phyloP scores from a whole-genome alignment of 2,113 vertebrate genomes.

The Hippolais icterina region DNA sequence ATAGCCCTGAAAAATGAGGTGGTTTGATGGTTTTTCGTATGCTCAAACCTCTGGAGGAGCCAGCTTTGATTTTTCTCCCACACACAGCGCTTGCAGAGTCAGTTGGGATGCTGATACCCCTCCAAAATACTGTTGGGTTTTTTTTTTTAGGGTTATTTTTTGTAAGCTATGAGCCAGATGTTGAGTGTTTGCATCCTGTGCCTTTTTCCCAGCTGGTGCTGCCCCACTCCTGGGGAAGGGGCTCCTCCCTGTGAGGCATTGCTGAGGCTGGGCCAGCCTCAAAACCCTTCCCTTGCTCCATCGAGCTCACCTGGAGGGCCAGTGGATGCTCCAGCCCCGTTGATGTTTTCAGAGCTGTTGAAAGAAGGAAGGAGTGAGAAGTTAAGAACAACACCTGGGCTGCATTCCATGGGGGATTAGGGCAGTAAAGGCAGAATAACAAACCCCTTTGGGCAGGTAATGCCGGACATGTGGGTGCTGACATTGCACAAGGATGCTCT shows the following conservation, averaged over 20 bases:
- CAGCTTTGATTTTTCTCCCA: background rate
- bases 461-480: rapidly evolving
- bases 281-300: background rate
- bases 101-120: background rate
- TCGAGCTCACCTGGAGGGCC: rapidly evolving
- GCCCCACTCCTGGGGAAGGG: background rate
- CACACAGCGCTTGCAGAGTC: background rate
- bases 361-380: background rate
- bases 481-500: background rate
- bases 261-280: background rate
- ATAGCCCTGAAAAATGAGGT: background rate
- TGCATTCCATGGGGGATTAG: rapidly evolving
- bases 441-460: background rate
- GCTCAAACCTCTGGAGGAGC: background rate
- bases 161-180: background rate
- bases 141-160: background rate
- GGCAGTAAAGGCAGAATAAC: background rate
- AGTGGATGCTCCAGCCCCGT: rapidly evolving
- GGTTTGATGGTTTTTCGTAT: background rate
- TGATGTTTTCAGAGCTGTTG: background rate
- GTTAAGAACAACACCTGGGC: background rate
- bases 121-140: background rate
- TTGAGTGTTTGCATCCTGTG: background rate
- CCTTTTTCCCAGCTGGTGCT: background rate
- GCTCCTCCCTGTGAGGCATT: background rate